Conservation (phyloP, 2,888 invertebrate genomes). For the Ennomos fuscantarius region DNA sequence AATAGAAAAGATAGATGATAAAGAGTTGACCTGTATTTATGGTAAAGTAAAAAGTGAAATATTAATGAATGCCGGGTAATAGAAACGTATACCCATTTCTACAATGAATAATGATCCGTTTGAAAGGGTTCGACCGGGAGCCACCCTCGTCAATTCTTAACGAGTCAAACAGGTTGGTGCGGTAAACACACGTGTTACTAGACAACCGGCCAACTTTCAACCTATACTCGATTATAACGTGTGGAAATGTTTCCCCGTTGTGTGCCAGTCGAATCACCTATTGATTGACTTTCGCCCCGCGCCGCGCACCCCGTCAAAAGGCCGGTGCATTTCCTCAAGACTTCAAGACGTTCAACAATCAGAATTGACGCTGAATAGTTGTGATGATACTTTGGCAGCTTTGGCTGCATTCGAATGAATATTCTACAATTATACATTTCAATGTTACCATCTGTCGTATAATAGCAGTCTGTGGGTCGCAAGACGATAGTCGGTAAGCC, state of each 20-base stretch:
- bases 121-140: slow-evolving; percentile 28
- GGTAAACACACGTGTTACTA: slow-evolving; percentile 49
- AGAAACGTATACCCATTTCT: slow-evolving; percentile 26
- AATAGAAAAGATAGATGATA: slow-evolving; percentile 3
- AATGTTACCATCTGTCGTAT: too few relatives aligned
- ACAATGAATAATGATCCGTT: slow-evolving; percentile 41
- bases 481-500: too few relatives aligned
- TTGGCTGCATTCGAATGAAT: slow-evolving; percentile 6
- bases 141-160: slow-evolving; percentile 46
- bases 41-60: slow-evolving; percentile 21
- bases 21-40: slow-evolving; percentile 23
- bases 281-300: slow-evolving; percentile 67
- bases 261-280: slow-evolving; percentile 58
- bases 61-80: slow-evolving; percentile 36
- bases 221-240: slow-evolving; percentile 41
- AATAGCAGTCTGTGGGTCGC: too few relatives aligned
- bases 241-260: slow-evolving; percentile 50
- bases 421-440: slow-evolving; percentile 5
- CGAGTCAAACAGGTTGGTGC: slow-evolving; percentile 52
- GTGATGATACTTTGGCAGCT: slow-evolving; percentile 28
- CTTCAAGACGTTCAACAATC: slow-evolving; percentile 44
- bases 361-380: slow-evolving; percentile 31
- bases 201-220: slow-evolving; percentile 42
- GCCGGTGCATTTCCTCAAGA: slow-evolving; percentile 63
- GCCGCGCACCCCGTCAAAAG: slow-evolving; percentile 41